Base-by-base conservation (phyloP, 2,797 vertebrate species). In the Rachycentron canadum region DNA sequence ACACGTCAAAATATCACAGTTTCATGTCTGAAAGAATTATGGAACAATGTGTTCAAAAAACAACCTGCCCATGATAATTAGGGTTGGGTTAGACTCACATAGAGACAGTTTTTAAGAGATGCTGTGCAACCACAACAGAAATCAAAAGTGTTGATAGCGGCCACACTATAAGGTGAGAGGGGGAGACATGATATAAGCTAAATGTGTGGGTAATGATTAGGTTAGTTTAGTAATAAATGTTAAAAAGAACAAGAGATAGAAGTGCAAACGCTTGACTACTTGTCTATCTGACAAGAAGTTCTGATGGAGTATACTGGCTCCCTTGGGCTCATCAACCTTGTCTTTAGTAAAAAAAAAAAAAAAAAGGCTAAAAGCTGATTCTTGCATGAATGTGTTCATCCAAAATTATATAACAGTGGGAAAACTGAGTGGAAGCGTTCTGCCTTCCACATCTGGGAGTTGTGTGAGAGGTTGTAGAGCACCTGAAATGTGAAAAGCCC, bases 401-500 rank as follows among this genome's bases (percentile, higher is more conserved):
- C 21, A 40, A 26, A 25, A 69, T 70, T 28, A 75, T 49, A 16
- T 28, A 86, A 77, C 38, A 23, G 23, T 9, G 1, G 36, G 23
- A 38, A 62, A 10, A 61, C 56, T 61, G 57, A 45, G 32, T 70
- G 30, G 32, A 56, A 40, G 65, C 32, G 56, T 53, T 53, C 9
- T 10, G 9, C 21, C 28, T 25, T n/a, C 21, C 3, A 26, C n/a
- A 30, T 52, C 47, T 76, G 30, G 40, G 61, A 50, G 28, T 45
- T 47, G 49, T 38, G 56, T 0, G 38, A 76, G 53, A 64, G 34
- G 32, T 53, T 74, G 63, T 26, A 65, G n/a, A 67, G 78, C 45
- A 67, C 49, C 69, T 77, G 55, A 79, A 79, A 40, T 32, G 21
- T 78, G 47, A 76, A 80, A 84, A 81, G 12, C 13, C 45, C 45